phyloP scores from a whole-genome alignment of 2,888 invertebrate genomes.

The Aphelenchoides bicaudatus region DNA sequence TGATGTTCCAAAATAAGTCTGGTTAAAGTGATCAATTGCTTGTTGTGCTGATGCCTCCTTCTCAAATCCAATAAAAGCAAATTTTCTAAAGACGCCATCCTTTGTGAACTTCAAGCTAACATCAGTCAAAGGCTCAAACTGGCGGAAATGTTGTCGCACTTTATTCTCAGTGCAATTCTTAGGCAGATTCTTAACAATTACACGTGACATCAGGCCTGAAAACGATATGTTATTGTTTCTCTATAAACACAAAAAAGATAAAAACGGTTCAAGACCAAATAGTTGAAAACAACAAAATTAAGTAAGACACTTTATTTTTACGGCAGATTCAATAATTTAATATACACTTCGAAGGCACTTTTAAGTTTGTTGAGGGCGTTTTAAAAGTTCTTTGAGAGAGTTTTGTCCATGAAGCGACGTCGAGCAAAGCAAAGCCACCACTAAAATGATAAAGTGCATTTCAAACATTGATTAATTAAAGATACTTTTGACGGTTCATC shows the following conservation, averaged over 20 bases:
- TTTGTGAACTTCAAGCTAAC: constrained; percentile 85
- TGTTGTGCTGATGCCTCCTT: constrained; percentile 74
- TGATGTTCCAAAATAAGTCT: constrained; percentile 78
- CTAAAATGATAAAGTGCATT: constrained; percentile 55
- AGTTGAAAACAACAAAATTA: no score
- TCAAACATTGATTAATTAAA: not conserved
- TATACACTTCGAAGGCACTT: no score
- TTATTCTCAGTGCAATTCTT: constrained; percentile 43
- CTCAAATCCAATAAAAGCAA: constrained; percentile 87
- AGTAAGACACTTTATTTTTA: no score
- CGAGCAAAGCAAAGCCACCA: constrained; percentile 99
- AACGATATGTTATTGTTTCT: not conserved
- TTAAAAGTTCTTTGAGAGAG: constrained; percentile 65
- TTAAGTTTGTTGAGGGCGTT: not conserved
- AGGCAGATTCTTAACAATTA: constrained; percentile 55
- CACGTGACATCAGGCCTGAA: constrained; percentile 44
- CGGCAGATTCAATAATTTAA: no score
- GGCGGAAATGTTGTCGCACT: constrained; percentile 40
- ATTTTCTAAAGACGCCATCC: constrained; percentile 83
- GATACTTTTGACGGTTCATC: constrained; percentile 74
- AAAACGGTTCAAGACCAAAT: not conserved
- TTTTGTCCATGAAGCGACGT: constrained; percentile 99
- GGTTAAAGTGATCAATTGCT: constrained; percentile 77
- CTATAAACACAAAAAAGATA: not conserved
- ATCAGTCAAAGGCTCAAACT: constrained; percentile 72